These are phyloP conservation scores for Drosophila ficusphila DNA, from an alignment of 1,140 invertebrate species.

Conservation along the genomic window DNA sequence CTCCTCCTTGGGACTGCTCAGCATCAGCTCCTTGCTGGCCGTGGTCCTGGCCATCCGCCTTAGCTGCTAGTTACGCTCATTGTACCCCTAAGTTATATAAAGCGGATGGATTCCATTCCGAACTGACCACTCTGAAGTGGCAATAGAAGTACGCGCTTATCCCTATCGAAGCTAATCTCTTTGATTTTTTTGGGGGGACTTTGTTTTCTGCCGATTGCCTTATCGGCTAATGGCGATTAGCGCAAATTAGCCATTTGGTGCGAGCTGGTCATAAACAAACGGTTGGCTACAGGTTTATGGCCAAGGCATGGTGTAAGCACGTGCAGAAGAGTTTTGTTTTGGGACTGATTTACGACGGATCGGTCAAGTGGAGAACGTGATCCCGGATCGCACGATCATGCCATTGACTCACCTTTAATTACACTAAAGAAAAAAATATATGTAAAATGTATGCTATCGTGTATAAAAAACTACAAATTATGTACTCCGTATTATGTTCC, in stretches of 20 bases:
- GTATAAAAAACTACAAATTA: no score
- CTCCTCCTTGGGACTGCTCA: conserved; percentile 39
- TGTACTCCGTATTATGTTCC: no score
- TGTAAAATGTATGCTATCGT: no score
- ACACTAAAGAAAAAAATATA: neutral
- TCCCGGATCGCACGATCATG: neutral
- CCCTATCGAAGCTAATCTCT: conserved; percentile 37
- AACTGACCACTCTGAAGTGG: conserved; percentile 36
- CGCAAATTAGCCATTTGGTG: conserved; percentile 47
- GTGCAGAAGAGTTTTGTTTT: neutral
- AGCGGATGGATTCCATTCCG: conserved; percentile 42
- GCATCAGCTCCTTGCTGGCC: conserved; percentile 48
- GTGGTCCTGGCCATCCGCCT: conserved; percentile 47
- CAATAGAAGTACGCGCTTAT: conserved; percentile 50
- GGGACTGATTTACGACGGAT: neutral
- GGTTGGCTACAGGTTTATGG: conserved; percentile 11
- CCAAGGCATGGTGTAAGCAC: conserved; percentile 2
- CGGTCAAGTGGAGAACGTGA: neutral
- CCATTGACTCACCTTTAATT: neutral
- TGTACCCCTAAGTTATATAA: conserved; percentile 61
- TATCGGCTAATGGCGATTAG: conserved; percentile 49
- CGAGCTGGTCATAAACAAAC: conserved; percentile 21
- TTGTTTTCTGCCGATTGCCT: conserved; percentile 8
- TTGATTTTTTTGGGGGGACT: conserved; percentile 26
- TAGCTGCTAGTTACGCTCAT: conserved; percentile 26